Evolutionary conservation across 2,888 invertebrate species (phyloP).

Genomic region (Opisthograptis luteolata): DNA sequence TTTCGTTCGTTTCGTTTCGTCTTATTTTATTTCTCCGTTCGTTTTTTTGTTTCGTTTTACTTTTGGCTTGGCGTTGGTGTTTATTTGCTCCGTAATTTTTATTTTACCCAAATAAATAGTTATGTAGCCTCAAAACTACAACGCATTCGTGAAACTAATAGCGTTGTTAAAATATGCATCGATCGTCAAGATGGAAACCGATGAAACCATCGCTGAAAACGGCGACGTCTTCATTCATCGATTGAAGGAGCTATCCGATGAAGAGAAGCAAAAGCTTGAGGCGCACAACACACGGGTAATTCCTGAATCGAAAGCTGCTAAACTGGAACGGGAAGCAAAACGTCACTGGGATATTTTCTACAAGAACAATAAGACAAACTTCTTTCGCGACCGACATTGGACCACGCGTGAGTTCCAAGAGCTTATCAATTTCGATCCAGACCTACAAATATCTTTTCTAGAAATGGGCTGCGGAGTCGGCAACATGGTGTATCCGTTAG

Average conservation of each 20-base stretch:
- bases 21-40: no score
- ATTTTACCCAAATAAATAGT: neutral
- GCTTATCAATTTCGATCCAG: constrained; percentile 84
- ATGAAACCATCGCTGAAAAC: constrained; percentile 53
- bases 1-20: no score
- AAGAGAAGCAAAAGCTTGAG: constrained; percentile 86
- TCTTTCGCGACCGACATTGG: constrained; percentile 99
- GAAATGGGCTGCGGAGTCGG: constrained; percentile 99
- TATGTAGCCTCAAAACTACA: neutral
- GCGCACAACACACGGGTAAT: constrained; percentile 85
- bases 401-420: constrained; percentile 97
- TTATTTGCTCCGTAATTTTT: neutral
- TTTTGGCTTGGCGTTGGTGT: neutral
- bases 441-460: constrained; percentile 85
- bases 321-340: constrained; percentile 92
- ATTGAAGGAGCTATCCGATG: constrained; percentile 81
- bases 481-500: constrained; percentile 96
- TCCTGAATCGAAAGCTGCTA: constrained; percentile 89
- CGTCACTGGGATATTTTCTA: constrained; percentile 99
- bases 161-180: neutral
- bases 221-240: constrained; percentile 66
- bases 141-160: neutral
- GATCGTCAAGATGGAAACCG: constrained; percentile 61
- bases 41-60: no score
- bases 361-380: constrained; percentile 95